Conservation (phyloP, 2,888 invertebrate genomes). For the Agapetus fuscipes region DNA sequence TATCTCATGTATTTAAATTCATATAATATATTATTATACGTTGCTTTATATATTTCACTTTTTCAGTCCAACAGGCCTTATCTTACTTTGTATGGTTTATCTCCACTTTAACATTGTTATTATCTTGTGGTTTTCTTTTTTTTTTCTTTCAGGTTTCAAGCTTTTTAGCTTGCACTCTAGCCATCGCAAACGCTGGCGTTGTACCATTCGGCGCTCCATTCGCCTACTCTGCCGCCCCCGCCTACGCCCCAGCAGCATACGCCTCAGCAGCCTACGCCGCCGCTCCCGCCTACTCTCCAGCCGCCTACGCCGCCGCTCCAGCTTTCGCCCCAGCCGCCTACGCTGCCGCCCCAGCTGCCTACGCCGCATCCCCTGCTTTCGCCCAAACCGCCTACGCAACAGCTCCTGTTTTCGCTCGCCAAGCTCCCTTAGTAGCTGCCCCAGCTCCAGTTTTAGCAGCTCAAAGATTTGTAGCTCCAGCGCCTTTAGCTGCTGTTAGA, state of each 20-base stretch:
- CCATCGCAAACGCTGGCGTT: slow-evolving; percentile 27
- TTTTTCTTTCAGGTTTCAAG: slow-evolving; percentile 10
- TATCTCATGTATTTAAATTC: too few relatives aligned
- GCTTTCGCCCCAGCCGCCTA: slow-evolving; percentile 29
- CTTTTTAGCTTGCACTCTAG: slow-evolving; percentile 17
- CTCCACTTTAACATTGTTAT: too few relatives aligned
- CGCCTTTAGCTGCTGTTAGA: slow-evolving; percentile 24
- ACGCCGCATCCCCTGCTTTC: slow-evolving; percentile 15
- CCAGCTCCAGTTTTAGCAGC: slow-evolving; percentile 22
- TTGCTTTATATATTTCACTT: too few relatives aligned
- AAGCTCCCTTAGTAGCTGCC: slow-evolving; percentile 23
- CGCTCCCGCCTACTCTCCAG: slow-evolving; percentile 21
- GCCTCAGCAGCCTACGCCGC: slow-evolving; percentile 10
- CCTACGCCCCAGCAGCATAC: slow-evolving; percentile 25
- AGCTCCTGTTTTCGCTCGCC: slow-evolving; percentile 20
- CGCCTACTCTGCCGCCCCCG: slow-evolving; percentile 24
- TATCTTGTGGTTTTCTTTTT: too few relatives aligned
- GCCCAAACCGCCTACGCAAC: slow-evolving; percentile 11
- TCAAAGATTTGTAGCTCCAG: slow-evolving; percentile 23
- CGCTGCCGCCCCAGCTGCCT: slow-evolving; percentile 16
- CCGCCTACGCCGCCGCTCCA: slow-evolving; percentile 23
- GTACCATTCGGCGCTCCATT: slow-evolving; percentile 30
- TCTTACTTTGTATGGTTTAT: too few relatives aligned
- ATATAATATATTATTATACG: too few relatives aligned
- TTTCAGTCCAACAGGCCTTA: too few relatives aligned